A percentile compares a stretch with the other conserved stretches of the same genome.
Conservation (phyloP, 2,888 invertebrate species). For the Plebejus melissa region DNA sequence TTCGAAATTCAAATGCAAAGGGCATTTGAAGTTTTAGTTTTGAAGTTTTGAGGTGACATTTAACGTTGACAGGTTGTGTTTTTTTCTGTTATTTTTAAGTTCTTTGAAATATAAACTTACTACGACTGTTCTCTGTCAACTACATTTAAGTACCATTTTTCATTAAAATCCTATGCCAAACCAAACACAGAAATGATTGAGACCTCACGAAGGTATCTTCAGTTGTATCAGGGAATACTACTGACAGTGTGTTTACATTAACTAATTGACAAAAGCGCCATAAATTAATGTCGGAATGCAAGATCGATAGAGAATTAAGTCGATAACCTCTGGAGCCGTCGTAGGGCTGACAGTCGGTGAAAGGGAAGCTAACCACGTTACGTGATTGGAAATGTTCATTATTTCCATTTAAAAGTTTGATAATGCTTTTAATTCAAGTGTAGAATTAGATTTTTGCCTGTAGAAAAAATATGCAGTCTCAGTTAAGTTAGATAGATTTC, state of each 20-base stretch:
- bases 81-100: background rate
- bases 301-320: slow-evolving; percentile 55
- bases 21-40: background rate
- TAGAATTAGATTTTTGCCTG: too few relatives aligned
- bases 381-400: slow-evolving; percentile 43
- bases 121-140: background rate
- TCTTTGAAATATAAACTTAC: background rate
- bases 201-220: slow-evolving; percentile 12
- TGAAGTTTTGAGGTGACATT: background rate
- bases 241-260: slow-evolving; percentile 13
- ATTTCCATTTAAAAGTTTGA: slow-evolving; percentile 1
- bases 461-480: too few relatives aligned
- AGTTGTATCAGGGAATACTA: background rate
- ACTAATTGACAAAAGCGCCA: slow-evolving; percentile 17
- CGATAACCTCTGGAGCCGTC: slow-evolving; percentile 46
- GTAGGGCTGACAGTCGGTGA: slow-evolving; percentile 43
- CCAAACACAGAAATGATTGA: background rate
- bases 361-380: background rate
- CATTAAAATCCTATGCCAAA: background rate
- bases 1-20: background rate
- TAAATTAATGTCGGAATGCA: slow-evolving; percentile 40
- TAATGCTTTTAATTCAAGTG: background rate
- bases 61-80: background rate
- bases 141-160: background rate
- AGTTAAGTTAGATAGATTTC: too few relatives aligned